These are phyloP conservation scores for Drosophila algonquin DNA, from an alignment of 2,888 invertebrate species.

Conservation along the genomic window DNA sequence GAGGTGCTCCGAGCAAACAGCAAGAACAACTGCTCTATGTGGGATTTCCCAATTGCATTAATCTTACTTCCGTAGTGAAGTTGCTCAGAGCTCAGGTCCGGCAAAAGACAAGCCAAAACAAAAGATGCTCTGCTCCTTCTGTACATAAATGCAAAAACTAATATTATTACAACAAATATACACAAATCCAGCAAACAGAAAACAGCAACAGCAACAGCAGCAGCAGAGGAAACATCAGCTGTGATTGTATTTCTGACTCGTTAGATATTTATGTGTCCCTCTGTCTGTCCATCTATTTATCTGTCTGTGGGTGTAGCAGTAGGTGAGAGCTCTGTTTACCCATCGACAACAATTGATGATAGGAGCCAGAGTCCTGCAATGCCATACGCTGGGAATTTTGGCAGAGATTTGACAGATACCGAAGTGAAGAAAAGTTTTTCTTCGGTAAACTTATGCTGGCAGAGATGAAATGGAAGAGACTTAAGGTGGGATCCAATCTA, in stretches of 20 bases:
- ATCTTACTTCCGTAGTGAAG: constrained; percentile 59
- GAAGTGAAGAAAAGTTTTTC: constrained; percentile 2
- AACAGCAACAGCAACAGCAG: constrained; percentile 2
- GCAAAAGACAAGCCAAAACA: constrained; percentile 46
- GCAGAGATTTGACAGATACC: background rate
- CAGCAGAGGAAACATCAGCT: constrained; percentile 14
- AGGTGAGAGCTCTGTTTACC: constrained; percentile 17
- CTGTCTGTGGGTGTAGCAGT: constrained; percentile 14
- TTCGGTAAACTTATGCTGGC: background rate
- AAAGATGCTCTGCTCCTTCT: constrained; percentile 49
- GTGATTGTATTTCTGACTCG: constrained; percentile 35
- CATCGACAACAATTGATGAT: constrained; percentile 38
- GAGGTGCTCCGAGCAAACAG: constrained; percentile 19
- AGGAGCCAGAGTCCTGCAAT: constrained; percentile 6
- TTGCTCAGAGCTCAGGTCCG: constrained; percentile 21
- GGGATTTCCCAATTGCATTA: constrained; percentile 73
- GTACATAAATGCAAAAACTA: constrained; percentile 69
- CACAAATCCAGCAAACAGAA: constrained; percentile 31
- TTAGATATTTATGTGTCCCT: constrained; percentile 21
- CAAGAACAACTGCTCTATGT: constrained; percentile 37
- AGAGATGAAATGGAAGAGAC: background rate
- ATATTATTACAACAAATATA: constrained; percentile 72
- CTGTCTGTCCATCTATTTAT: constrained; percentile 9
- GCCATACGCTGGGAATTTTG: constrained; percentile 14
- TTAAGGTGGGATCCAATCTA: background rate